Base-by-base conservation (phyloP, 2,888 invertebrate species). In the Drosophila siamana region DNA sequence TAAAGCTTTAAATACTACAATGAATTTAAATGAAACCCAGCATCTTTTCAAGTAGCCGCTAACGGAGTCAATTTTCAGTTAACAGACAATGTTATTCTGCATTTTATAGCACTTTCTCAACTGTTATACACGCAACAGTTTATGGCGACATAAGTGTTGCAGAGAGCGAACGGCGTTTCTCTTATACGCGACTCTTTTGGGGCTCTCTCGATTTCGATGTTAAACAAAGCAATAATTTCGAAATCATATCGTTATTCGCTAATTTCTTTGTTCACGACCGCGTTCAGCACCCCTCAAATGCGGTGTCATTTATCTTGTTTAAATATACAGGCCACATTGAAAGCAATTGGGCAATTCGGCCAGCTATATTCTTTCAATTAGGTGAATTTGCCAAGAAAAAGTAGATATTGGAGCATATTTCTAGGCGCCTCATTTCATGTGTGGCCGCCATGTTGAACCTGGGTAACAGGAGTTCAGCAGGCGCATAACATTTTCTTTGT, bases 311-410 rank as follows among this genome's bases (percentile, higher is more conserved):
- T 75, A 73, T 78, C 68, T 66, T 55, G 59, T 61, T 66, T 69
- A 73, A 80, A 73, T 70, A 70, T 52, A 72, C 68, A 62, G 68
- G 63, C 65, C 60, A 69, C 63, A 78, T 65, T 51, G 57, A 69
- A 71, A 61, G 61, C 64, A 78, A 70, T 74, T 77, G 69, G 63
- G 59, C 66, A 77, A 77, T 80, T 77, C 74, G 51, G 71, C 33
- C 52, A 59, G 68, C 64, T 68, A 69, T 69, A 82, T 80, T 69
- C 74, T 77, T 77, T 82, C 74, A 82, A 77, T 80, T 72, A 33
- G 0, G 33, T n/a, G 65, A 30, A 55, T 50, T 44, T 57, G 41
- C 47, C 61, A 43, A 51, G 46, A 43, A 46, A 48, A 48, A 24
- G 44, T 28, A 61, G 52, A 47, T 41, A 59, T 8, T 50, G 26